Evolutionary conservation across 2,797 vertebrate species (phyloP).

Genomic region (Discoglossus pictus): DNA sequence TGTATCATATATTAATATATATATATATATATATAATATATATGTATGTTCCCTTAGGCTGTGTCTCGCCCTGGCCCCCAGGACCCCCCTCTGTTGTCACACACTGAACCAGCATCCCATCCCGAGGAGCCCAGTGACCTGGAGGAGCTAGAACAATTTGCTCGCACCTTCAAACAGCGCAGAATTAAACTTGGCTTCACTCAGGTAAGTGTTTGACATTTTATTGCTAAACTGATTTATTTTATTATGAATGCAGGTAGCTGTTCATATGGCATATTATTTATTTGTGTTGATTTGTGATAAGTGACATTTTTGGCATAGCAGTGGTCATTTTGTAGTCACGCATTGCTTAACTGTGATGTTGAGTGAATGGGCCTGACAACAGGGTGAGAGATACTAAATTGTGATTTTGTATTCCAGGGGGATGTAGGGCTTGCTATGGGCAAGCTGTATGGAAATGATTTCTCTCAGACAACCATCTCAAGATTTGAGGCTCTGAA

Average conservation of each 20-base stretch:
- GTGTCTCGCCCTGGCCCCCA: conserved; percentile 63
- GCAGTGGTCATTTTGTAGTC: too few species aligned
- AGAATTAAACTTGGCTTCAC: conserved; percentile 94
- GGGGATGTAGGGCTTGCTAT: conserved; percentile 91
- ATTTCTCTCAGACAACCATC: conserved; percentile 94
- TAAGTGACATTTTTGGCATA: too few species aligned
- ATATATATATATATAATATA: too few species aligned
- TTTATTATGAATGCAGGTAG: too few species aligned
- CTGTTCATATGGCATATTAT: too few species aligned
- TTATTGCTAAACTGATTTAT: too few species aligned
- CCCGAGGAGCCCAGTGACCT: conserved; percentile 90
- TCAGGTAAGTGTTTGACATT: conserved; percentile 77
- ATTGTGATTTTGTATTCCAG: conserved; percentile 57
- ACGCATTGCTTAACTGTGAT: too few species aligned
- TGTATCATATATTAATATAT: too few species aligned
- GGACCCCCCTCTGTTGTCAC: conserved; percentile 61
- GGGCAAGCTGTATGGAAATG: conserved; percentile 93
- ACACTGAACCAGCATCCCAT: conserved; percentile 69
- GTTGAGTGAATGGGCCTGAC: background rate
- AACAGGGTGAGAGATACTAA: background rate
- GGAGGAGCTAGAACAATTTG: conserved; percentile 92
- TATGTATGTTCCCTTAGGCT: conserved; percentile 48
- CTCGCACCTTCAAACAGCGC: conserved; percentile 91
- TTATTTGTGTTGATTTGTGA: too few species aligned
- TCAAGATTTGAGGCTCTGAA: conserved; percentile 94